Evolutionary conservation across 1,140 invertebrate genomes (phyloP).

Genomic region (Nasonia vitripennis): DNA sequence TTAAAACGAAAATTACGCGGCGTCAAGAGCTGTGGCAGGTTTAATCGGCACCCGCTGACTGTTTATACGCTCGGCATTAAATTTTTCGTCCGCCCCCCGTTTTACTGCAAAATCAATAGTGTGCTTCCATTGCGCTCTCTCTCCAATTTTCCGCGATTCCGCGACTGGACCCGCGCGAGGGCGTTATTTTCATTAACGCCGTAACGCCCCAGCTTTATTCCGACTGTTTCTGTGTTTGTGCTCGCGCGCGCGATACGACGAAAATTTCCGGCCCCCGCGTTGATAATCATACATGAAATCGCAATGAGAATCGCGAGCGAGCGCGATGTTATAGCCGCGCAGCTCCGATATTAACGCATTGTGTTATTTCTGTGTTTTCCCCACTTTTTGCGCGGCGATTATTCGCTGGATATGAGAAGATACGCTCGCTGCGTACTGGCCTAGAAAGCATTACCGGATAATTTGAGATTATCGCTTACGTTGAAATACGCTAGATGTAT

Average conservation of each 20-base stretch:
- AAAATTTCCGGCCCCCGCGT: not conserved
- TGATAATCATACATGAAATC: no score
- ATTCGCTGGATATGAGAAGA: not conserved
- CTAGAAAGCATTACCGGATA: not conserved
- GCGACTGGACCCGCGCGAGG: not conserved
- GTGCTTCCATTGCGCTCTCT: not conserved
- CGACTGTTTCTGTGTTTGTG: not conserved
- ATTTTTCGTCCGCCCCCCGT: not conserved
- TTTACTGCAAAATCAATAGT: not conserved
- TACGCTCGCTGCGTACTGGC: not conserved
- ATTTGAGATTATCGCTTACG: not conserved
- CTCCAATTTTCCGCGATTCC: no score
- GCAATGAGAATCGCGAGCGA: no score
- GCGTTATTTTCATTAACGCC: not conserved
- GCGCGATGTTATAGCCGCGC: no score
- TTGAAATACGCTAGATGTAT: not conserved
- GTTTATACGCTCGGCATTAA: not conserved
- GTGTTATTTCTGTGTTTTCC: no score
- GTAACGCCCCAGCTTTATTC: not conserved
- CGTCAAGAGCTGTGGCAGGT: no score
- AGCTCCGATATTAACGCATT: no score
- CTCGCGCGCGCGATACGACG: not conserved
- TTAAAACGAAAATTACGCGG: not conserved
- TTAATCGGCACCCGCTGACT: not conserved
- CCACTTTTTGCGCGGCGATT: no score